Evolutionary conservation across 2,888 invertebrate genomes (phyloP), one percentile per base, ranked within the genome.

Genomic region (Athripsodes cinereus): DNA sequence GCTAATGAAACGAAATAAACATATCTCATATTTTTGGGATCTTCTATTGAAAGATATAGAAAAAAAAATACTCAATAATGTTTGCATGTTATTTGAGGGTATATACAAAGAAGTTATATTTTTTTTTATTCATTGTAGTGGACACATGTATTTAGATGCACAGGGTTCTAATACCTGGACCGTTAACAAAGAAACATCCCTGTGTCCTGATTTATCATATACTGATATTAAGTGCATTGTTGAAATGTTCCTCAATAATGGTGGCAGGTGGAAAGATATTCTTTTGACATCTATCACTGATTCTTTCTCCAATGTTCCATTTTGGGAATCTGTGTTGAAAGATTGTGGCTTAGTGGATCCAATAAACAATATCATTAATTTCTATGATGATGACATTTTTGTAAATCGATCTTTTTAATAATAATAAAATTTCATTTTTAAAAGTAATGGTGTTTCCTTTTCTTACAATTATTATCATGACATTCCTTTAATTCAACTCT

Each of bases 141-240:
- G 74, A 35, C 74, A 71, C 67, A 77, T 80, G 75, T 68, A 65
- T 55, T 66, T 66, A 53, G 63, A 68, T 40, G 26, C 5, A 26
- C 5, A 40, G 21, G 65, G 68, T n/a, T 26, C 53, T 50, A 6
- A 31, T 8, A 31, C 6, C 6, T 80, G 79, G 79, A 64, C 67
- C 11, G 67, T 67, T 46, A 67, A 74, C 63, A 62, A 64, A 11
- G 62, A 59, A 54, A 63, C 66, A 50, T 69, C 67, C 22, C 63
- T 70, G 58, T 74, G 69, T 64, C 69, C 70, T 54, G 77, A 80
- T 62, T 69, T 86, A 22, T 72, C 74, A 59, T 81, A 80, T 67
- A 69, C 73, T 0, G 76, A 82, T 66, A 69, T 86, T 56, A 67
- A 74, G 1, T 65, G 66, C 31, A 66, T 79, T 34, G 69, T 81